These are phyloP conservation scores for Limnephilus auricula DNA, from an alignment of 2,888 invertebrate genomes.

Conservation along the genomic window DNA sequence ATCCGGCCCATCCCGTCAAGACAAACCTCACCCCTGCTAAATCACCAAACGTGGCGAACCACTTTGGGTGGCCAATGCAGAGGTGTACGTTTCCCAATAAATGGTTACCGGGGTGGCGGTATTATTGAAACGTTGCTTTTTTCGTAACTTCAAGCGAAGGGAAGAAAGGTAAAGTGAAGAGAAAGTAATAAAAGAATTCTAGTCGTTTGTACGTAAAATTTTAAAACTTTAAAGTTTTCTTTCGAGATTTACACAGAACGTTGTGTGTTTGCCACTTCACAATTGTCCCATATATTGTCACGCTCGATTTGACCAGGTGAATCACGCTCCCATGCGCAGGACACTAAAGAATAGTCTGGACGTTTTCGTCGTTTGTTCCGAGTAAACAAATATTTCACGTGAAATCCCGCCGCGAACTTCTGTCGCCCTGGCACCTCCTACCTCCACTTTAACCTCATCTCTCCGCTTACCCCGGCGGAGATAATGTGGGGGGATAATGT, in stretches of 20 bases:
- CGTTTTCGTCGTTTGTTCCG: background rate
- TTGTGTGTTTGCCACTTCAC: background rate
- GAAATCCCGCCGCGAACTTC: slow-evolving; percentile 13
- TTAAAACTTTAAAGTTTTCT: background rate
- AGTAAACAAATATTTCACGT: slow-evolving; percentile 38
- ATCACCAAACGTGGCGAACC: too few species aligned
- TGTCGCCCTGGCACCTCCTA: background rate
- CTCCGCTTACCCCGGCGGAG: background rate
- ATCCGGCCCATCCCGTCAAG: too few species aligned
- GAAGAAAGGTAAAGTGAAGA: too few species aligned
- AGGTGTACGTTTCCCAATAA: too few species aligned
- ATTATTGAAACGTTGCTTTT: too few species aligned
- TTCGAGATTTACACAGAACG: background rate
- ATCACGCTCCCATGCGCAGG: background rate
- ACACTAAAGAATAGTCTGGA: background rate
- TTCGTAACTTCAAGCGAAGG: too few species aligned
- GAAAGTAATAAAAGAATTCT: too few species aligned
- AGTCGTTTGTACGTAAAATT: too few species aligned
- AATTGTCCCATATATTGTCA: slow-evolving; percentile 15
- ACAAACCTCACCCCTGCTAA: too few species aligned
- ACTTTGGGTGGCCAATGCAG: too few species aligned
- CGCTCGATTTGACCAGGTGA: slow-evolving; percentile 27
- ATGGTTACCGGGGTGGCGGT: too few species aligned
- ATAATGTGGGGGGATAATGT: background rate
- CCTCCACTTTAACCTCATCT: background rate